These are phyloP conservation scores for Tyrophagus putrescentiae DNA, from an alignment of 1,140 invertebrate species.

Conservation along the genomic window DNA sequence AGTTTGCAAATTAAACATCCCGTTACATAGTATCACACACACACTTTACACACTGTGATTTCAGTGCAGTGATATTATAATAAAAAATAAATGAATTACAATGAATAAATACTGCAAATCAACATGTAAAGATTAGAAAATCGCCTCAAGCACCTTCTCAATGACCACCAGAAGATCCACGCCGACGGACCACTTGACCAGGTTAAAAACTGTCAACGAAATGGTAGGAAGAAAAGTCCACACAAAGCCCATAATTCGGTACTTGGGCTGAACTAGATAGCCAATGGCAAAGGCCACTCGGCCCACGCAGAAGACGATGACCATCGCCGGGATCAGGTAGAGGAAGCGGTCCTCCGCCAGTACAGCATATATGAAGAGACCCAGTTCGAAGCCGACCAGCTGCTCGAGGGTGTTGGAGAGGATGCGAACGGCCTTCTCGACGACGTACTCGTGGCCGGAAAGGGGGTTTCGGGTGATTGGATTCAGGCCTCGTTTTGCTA, in stretches of 20 bases:
- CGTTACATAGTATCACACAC: too few relatives aligned
- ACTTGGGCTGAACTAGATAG: slow-evolving; percentile 15
- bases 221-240: slow-evolving; percentile 8
- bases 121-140: too few relatives aligned
- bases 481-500: slow-evolving; percentile 4
- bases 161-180: too few relatives aligned
- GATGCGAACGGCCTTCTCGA: slow-evolving; percentile 12
- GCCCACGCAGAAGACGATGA: slow-evolving; percentile 10
- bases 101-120: too few relatives aligned
- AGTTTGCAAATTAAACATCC: too few relatives aligned
- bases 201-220: too few relatives aligned
- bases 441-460: neutral
- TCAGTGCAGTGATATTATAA: too few relatives aligned
- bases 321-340: slow-evolving; percentile 17
- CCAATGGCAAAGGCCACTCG: slow-evolving; percentile 19
- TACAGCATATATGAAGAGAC: slow-evolving; percentile 11
- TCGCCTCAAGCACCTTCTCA: too few relatives aligned
- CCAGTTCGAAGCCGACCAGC: neutral
- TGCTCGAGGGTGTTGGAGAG: slow-evolving; percentile 22
- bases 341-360: neutral
- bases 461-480: slow-evolving; percentile 12
- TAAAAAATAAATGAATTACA: too few relatives aligned
- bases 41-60: too few relatives aligned
- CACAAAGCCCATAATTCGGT: slow-evolving; percentile 18
- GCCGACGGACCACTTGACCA: too few relatives aligned